A percentile compares a stretch with the other conserved stretches of the same genome.
These are phyloP conservation scores for Galbula dea DNA, from an alignment of 2,113 vertebrate species.

Conservation along the genomic window DNA sequence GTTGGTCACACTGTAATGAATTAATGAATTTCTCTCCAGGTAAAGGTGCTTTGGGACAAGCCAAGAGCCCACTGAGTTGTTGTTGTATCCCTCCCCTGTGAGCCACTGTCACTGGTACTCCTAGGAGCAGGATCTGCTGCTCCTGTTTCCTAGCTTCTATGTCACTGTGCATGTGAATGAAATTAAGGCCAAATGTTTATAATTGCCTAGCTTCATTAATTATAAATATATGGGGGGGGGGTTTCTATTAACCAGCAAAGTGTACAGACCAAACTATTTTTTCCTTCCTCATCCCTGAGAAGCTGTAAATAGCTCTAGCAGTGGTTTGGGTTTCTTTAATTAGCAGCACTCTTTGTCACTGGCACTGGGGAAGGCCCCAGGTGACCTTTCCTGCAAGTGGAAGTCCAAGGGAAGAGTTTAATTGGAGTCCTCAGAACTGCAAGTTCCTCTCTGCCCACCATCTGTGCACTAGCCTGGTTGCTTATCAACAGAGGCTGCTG, in stretches of 20 bases:
- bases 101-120: background rate
- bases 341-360: background rate
- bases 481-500: background rate
- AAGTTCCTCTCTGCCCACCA: constrained; percentile 24
- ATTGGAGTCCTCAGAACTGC: constrained; percentile 38
- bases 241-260: background rate
- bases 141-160: no score
- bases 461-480: background rate
- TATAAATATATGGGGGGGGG: background rate
- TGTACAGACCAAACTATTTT: background rate
- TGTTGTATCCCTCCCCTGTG: background rate
- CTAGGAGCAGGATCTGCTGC: no score
- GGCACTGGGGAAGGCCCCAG: background rate
- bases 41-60: background rate
- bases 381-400: constrained; percentile 26
- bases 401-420: constrained; percentile 58
- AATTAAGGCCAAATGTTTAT: background rate
- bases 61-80: background rate
- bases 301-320: background rate
- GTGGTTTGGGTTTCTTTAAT: constrained; percentile 11
- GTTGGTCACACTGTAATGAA: no score
- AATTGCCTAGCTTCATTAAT: background rate
- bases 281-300: background rate
- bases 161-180: background rate
- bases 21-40: background rate